Evolutionary conservation across 2,797 vertebrate species (phyloP).

Genomic region (Remorina albescens): DNA sequence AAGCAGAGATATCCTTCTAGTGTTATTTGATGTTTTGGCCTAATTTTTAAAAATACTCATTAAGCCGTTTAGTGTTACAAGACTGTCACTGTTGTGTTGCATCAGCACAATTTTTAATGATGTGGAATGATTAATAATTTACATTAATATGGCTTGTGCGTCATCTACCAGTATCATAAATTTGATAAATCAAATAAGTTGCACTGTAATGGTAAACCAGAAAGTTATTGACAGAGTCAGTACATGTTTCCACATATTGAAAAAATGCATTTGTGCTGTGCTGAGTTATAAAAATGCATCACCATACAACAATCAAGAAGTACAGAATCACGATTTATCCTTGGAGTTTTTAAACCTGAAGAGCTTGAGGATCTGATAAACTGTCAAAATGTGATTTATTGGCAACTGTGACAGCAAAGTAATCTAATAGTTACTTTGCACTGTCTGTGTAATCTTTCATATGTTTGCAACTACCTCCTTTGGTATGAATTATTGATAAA

Average conservation of each 20-base stretch:
- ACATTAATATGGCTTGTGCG: conserved; percentile 44
- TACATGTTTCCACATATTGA: background rate
- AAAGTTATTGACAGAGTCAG: conserved; percentile 15
- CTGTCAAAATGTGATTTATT: conserved; percentile 25
- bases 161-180: conserved; percentile 43
- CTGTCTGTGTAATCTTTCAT: conserved; percentile 73
- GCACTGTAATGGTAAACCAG: conserved; percentile 32
- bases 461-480: conserved; percentile 75
- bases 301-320: background rate
- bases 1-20: background rate
- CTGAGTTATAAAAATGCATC: background rate
- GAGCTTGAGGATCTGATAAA: background rate
- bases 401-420: conserved; percentile 32
- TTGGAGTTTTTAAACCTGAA: conserved; percentile 1
- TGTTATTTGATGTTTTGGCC: conserved; percentile 30
- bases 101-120: conserved; percentile 61
- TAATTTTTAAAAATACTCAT: conserved; percentile 28
- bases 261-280: conserved; percentile 12
- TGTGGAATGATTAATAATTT: conserved; percentile 67
- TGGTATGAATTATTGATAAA: conserved; percentile 83
- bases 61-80: conserved; percentile 7
- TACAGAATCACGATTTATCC: background rate
- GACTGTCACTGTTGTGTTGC: conserved; percentile 40
- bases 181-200: conserved; percentile 49
- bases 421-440: conserved; percentile 60